Percentiles rank a stretch among this genome's conserved stretches.
phyloP scores from a whole-genome alignment of 2,113 vertebrate species.

The Atherinomorus stipes region DNA sequence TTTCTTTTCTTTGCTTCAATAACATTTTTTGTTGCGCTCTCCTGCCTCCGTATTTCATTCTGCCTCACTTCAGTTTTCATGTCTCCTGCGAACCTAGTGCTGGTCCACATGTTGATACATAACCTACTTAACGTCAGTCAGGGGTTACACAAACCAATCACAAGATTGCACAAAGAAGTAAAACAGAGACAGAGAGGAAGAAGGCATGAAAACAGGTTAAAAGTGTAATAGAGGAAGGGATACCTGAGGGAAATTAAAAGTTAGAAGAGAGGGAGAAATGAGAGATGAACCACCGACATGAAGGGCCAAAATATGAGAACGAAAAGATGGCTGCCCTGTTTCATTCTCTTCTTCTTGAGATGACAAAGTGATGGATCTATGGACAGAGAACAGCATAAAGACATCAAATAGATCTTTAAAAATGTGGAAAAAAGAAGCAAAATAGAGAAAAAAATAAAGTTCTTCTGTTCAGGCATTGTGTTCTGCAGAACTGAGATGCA shows the following conservation, averaged over 20 bases:
- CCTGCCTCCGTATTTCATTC: no score
- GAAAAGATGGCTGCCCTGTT: neutral
- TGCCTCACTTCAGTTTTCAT: no score
- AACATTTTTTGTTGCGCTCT: no score
- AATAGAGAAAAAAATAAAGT: neutral
- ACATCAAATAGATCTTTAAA: neutral
- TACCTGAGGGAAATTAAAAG: conserved; percentile 11
- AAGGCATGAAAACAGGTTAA: neutral
- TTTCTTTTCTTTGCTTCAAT: no score
- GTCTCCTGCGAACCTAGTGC: no score
- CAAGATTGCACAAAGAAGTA: neutral
- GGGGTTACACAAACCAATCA: neutral
- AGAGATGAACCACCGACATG: neutral
- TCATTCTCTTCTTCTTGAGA: neutral
- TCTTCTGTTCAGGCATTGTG: no score
- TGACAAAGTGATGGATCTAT: neutral
- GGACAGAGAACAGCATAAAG: neutral
- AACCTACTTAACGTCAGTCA: no score
- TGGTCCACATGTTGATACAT: no score
- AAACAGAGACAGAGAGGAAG: neutral
- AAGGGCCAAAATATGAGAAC: neutral
- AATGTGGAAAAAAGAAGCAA: neutral
- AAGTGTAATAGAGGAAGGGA: neutral
- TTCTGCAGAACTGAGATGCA: no score
- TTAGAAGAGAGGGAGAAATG: neutral